A percentile compares a stretch with the other conserved stretches of the same genome.
These are phyloP conservation scores for Smittia sp. DNA, from an alignment of 2,888 invertebrate species.

Conservation along the genomic window DNA sequence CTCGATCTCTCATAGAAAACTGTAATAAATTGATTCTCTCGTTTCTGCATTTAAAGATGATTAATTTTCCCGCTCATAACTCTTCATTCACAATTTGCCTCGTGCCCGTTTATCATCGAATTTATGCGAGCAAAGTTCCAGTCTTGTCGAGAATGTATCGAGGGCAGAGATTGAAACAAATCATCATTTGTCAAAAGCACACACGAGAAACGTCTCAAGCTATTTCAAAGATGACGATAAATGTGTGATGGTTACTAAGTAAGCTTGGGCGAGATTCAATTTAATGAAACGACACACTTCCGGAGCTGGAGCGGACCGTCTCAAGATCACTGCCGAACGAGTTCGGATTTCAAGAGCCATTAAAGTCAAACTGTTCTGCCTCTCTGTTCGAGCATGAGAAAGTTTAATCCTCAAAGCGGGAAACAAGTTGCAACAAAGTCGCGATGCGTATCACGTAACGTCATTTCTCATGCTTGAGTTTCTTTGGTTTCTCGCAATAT, in stretches of 20 bases:
- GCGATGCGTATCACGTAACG: no score
- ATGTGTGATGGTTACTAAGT: neutral
- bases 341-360: neutral
- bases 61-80: neutral
- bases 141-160: neutral
- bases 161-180: slow-evolving; percentile 9
- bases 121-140: neutral
- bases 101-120: neutral
- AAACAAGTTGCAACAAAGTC: no score
- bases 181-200: neutral
- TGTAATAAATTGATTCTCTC: neutral
- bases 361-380: neutral
- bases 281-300: neutral
- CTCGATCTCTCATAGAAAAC: neutral
- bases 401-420: no score
- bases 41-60: neutral
- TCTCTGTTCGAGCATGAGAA: no score
- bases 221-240: neutral
- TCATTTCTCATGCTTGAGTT: no score
- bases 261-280: neutral
- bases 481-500: neutral
- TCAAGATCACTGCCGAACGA: neutral
- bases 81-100: slow-evolving; percentile 3
- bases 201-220: neutral
- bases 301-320: neutral